A percentile compares a stretch with the other conserved stretches of the same genome.
phyloP scores from a whole-genome alignment of 2,113 vertebrate genomes.

The Chroicocephalus ridibundus region DNA sequence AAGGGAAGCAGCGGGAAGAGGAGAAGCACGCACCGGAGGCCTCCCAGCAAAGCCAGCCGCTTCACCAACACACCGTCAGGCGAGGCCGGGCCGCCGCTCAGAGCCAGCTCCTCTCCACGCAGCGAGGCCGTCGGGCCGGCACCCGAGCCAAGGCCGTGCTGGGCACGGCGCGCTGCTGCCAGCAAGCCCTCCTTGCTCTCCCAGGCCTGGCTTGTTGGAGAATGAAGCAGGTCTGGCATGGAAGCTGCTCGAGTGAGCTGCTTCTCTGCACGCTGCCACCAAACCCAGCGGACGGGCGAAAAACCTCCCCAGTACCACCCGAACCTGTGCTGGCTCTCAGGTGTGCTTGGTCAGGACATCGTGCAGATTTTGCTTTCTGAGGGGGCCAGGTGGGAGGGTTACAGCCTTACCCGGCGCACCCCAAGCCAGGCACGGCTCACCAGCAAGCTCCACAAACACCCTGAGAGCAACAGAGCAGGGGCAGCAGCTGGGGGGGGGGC shows the following conservation, averaged over 20 bases:
- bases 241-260: not conserved
- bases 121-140: accelerated
- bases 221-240: not conserved
- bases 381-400: not conserved
- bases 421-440: not conserved
- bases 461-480: not conserved
- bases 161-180: accelerated
- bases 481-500: not conserved
- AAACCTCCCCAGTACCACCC: not conserved
- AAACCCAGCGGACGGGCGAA: not conserved
- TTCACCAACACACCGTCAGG: accelerated
- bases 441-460: not conserved
- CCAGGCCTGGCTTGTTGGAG: not conserved
- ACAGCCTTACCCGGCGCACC: not conserved
- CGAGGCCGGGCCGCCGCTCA: not conserved
- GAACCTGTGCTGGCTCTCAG: not conserved
- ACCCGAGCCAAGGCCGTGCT: not conserved
- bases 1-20: not conserved
- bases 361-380: not conserved
- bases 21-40: not conserved
- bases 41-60: not conserved
- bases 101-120: not conserved
- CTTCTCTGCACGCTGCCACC: not conserved
- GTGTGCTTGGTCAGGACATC: accelerated
- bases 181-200: not conserved